Evolutionary conservation across 92 coral and sea anemone species (phyloP), one percentile per base, ranked within the genome.

Genomic region (Heteractis magnifica): DNA sequence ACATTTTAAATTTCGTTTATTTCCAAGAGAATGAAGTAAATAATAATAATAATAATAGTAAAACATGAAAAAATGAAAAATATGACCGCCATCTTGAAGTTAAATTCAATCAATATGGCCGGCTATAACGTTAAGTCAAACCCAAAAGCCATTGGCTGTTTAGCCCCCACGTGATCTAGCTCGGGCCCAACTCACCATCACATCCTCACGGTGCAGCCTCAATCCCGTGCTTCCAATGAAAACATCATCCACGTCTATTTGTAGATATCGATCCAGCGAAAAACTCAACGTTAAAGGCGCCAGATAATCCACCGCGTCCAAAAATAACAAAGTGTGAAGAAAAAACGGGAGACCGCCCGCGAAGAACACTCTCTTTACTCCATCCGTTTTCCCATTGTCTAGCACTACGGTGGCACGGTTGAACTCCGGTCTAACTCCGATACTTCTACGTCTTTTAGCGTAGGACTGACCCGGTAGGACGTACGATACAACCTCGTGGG

Each of bases 231-330:
- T 90, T 14, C 93, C 98, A 76, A 95, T 91, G 76, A 95, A 95
- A 51, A 95, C 95, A 86, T 95, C 98, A 34, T 95, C 98, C 49
- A 95, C 89, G 79, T 95, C 98, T 53, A 95, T 86, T 80, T 95
- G 98, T 10, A 95, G 79, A 62, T 92, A 94, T 50, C 98, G 84
- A 82, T 95, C 93, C 44, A 87, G 72, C 18, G 91, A 89, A 82
- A 90, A 91, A 49, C 70, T 91, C 71, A 89, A 70, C 15, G 86
- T 80, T 15, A 87, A 94, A 3, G 95, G 92, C 21, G 97, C 83
- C 71, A 96, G 75, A 77, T 92, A 92, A 56, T 96, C 94, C 77
- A 96, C 62, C 52, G 97, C 86, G 85, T 96, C 99, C 86, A 96
- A 72, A 34, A 92, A 96, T 80, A 96, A 76, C 92, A 96, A 86